Percentiles rank a stretch among this genome's conserved stretches.
Evolutionary conservation across 2,113 vertebrate genomes (phyloP).

Genomic region (Butorides virescens): DNA sequence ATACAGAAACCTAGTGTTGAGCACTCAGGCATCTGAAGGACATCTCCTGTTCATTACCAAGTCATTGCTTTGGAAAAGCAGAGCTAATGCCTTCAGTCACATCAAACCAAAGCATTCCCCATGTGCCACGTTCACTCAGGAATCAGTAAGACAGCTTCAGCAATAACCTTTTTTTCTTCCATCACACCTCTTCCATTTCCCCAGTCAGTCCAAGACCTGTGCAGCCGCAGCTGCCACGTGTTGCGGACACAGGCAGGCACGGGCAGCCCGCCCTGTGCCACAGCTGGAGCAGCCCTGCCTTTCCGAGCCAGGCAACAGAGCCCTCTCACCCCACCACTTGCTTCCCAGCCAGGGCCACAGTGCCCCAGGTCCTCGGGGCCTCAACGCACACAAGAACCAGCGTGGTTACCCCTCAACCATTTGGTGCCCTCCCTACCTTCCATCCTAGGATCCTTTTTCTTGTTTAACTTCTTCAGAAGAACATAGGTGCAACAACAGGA

Average conservation of each 20-base stretch:
- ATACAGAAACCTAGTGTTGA: no score
- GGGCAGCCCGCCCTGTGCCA: not conserved
- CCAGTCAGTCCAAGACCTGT: not conserved
- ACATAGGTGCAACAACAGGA: not conserved
- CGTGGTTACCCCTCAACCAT: not conserved
- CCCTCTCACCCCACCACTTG: accelerated
- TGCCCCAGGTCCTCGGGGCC: accelerated
- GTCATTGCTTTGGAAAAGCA: not conserved
- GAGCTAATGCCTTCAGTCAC: not conserved
- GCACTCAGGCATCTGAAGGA: not conserved
- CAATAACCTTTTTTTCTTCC: not conserved
- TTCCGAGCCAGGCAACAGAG: not conserved
- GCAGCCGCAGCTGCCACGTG: accelerated
- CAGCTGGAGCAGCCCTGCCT: not conserved
- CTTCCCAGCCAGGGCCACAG: not conserved
- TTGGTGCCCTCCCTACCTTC: not conserved
- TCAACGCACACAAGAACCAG: not conserved
- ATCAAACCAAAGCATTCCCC: not conserved
- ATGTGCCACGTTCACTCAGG: not conserved
- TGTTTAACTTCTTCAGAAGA: not conserved
- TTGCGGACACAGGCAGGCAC: no score
- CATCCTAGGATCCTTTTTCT: not conserved
- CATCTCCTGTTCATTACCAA: not conserved
- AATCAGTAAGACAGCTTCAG: not conserved
- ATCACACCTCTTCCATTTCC: not conserved